These are phyloP conservation scores for Troides aeacus DNA, from an alignment of 2,888 invertebrate genomes.

Conservation along the genomic window DNA sequence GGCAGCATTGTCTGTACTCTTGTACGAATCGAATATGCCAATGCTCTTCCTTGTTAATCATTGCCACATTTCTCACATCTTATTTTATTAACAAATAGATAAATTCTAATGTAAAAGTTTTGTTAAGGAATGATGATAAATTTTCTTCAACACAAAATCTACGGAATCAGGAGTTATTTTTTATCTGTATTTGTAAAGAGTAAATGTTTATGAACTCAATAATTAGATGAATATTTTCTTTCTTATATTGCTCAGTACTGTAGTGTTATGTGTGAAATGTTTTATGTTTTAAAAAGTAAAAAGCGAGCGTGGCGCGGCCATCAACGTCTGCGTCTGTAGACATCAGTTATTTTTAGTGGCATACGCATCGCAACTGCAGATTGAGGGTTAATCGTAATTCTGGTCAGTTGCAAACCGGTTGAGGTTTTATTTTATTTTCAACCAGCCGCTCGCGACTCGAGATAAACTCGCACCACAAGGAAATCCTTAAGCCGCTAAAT, in stretches of 20 bases:
- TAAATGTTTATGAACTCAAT: background rate
- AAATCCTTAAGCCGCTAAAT: conserved; percentile 49
- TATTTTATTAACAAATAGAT: conserved; percentile 1
- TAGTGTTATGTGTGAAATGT: background rate
- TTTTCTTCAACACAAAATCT: background rate
- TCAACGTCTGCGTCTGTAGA: conserved; percentile 11
- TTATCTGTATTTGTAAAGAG: no score
- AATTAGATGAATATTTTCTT: background rate
- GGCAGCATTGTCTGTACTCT: conserved; percentile 8
- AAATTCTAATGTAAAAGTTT: background rate
- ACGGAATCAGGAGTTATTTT: no score
- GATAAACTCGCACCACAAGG: conserved; percentile 47
- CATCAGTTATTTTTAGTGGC: conserved; percentile 58
- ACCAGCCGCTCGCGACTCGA: conserved; percentile 42
- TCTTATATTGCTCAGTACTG: background rate
- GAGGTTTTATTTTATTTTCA: conserved; percentile 57
- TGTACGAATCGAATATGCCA: conserved; percentile 1
- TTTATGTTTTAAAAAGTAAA: background rate
- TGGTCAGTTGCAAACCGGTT: conserved; percentile 68
- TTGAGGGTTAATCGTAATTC: conserved; percentile 69
- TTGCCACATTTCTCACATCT: background rate
- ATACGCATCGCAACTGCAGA: conserved; percentile 51
- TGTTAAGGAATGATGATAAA: background rate
- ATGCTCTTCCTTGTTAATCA: background rate
- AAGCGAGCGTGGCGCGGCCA: background rate